Conservation (phyloP, 2,888 invertebrate species). For the Apotomis turbidana region DNA sequence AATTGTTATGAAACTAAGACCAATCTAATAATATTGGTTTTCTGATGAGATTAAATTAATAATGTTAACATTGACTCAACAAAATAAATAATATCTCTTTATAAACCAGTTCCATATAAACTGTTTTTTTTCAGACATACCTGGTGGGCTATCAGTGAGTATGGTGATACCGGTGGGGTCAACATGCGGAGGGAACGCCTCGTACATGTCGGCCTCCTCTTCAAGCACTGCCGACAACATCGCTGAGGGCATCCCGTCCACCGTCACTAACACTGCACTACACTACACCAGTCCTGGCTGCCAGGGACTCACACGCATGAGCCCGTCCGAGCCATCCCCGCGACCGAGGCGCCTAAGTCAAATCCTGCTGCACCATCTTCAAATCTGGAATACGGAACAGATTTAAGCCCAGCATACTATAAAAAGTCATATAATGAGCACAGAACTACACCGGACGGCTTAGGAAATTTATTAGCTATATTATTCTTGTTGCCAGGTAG, state of each 20-base stretch:
- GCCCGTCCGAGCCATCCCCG: slow-evolving; percentile 70
- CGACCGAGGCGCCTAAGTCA: slow-evolving; percentile 73
- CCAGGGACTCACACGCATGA: slow-evolving; percentile 70
- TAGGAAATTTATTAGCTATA: background rate
- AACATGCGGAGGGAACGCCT: slow-evolving; percentile 92
- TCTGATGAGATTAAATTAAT: too few relatives aligned
- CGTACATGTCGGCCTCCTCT: slow-evolving; percentile 90
- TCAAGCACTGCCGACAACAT: slow-evolving; percentile 89
- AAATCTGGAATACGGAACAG: slow-evolving; percentile 70
- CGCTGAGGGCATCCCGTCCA: slow-evolving; percentile 84
- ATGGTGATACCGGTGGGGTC: slow-evolving; percentile 91
- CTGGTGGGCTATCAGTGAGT: slow-evolving; percentile 86
- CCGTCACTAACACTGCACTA: slow-evolving; percentile 71
- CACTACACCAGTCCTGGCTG: slow-evolving; percentile 63
- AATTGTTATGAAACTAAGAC: slow-evolving; percentile 26
- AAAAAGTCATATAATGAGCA: slow-evolving; percentile 47
- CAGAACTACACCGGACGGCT: background rate
- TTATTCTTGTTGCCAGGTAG: slow-evolving; percentile 2
- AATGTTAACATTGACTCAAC: too few relatives aligned
- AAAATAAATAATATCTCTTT: too few relatives aligned
- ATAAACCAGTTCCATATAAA: too few relatives aligned
- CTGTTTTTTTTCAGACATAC: slow-evolving; percentile 52
- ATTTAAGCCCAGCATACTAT: slow-evolving; percentile 54
- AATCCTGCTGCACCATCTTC: slow-evolving; percentile 84
- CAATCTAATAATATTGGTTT: too few relatives aligned